Conservation (phyloP, 2,797 vertebrate species). For the Schizopygopsis pylzovi region DNA sequence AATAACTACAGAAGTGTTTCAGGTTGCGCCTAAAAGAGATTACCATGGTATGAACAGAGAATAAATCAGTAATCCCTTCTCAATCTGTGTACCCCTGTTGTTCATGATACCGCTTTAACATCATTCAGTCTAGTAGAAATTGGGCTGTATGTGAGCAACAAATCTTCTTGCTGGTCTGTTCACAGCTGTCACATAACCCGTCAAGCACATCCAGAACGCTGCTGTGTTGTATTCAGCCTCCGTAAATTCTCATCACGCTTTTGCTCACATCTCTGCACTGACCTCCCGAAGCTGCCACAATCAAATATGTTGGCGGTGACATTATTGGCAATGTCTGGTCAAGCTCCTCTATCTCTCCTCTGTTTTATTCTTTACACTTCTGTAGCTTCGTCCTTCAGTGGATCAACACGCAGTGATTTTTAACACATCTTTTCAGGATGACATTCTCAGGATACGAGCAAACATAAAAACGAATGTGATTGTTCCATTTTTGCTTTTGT, state of each 20-base stretch:
- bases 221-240: slow-evolving; percentile 7
- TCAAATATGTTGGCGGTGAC: slow-evolving; percentile 10
- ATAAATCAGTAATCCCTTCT: background rate
- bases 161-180: slow-evolving; percentile 2
- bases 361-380: background rate
- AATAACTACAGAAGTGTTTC: background rate
- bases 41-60: background rate
- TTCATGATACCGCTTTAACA: background rate
- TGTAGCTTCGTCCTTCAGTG: background rate
- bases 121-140: background rate
- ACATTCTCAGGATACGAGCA: no score
- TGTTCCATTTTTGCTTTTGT: background rate
- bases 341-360: background rate
- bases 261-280: slow-evolving; percentile 15
- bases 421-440: background rate
- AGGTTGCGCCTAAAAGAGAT: background rate
- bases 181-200: slow-evolving; percentile 8
- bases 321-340: background rate
- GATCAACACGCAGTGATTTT: background rate
- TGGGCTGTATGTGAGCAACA: background rate
- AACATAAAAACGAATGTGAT: background rate
- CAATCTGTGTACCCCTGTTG: background rate
- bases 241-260: slow-evolving; percentile 15
- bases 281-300: slow-evolving; percentile 5
- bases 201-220: slow-evolving; percentile 1